These are phyloP conservation scores for Eretmocerus hayati DNA, from an alignment of 2,888 invertebrate species.

Conservation along the genomic window DNA sequence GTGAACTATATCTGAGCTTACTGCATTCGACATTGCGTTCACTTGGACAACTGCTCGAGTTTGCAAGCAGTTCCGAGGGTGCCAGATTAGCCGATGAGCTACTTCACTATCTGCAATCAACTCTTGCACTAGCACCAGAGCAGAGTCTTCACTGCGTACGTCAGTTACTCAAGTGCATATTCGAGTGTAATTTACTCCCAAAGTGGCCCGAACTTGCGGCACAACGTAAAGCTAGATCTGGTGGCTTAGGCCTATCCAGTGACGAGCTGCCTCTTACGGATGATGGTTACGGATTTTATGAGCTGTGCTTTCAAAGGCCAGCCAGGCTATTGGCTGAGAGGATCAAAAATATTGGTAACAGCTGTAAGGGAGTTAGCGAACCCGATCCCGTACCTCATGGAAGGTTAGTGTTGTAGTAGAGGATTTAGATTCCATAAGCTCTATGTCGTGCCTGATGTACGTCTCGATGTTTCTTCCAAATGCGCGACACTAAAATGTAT, in stretches of 20 bases:
- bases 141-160: conserved; percentile 68
- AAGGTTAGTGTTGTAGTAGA: background rate
- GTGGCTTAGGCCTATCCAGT: conserved; percentile 9
- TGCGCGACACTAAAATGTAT: too few relatives aligned
- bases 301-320: conserved; percentile 39
- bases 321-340: conserved; percentile 36
- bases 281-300: conserved; percentile 30
- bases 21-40: conserved; percentile 55
- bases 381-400: conserved; percentile 26
- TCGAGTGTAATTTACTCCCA: conserved; percentile 63
- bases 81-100: conserved; percentile 74
- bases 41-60: conserved; percentile 63
- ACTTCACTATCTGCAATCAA: conserved; percentile 64
- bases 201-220: conserved; percentile 43
- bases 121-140: conserved; percentile 64
- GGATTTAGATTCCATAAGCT: too few relatives aligned
- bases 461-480: too few relatives aligned
- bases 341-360: conserved; percentile 38
- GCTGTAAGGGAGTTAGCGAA: conserved; percentile 38
- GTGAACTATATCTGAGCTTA: conserved; percentile 66
- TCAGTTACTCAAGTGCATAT: conserved; percentile 68
- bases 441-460: too few relatives aligned
- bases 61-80: conserved; percentile 63
- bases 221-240: conserved; percentile 24
- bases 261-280: conserved; percentile 18